Evolutionary conservation across 2,888 invertebrate species (phyloP).

Genomic region (Prosapia bicincta): DNA sequence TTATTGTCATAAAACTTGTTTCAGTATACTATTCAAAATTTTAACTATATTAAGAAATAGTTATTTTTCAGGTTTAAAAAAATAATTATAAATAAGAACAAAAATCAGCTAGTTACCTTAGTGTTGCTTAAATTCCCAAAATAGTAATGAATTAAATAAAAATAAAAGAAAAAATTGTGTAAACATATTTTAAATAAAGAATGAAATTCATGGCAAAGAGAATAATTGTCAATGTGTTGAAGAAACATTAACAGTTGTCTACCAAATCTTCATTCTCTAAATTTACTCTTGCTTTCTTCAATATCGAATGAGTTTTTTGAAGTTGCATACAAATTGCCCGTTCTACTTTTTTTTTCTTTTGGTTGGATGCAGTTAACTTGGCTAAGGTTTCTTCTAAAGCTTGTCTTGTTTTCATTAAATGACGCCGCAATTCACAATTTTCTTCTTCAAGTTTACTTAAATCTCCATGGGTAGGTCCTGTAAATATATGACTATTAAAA

Average conservation of each 20-base stretch:
- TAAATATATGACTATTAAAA: too few species aligned
- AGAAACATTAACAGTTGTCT: neutral
- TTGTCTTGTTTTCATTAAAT: conserved; percentile 65
- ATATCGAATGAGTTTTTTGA: conserved; percentile 72
- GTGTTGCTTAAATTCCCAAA: neutral
- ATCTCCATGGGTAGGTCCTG: conserved; percentile 39
- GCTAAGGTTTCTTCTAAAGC: conserved; percentile 74
- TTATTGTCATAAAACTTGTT: too few species aligned
- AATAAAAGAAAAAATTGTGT: neutral
- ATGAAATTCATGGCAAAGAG: neutral
- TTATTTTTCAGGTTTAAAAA: neutral
- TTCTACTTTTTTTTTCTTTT: conserved; percentile 77
- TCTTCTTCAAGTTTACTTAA: conserved; percentile 55
- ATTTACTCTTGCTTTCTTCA: conserved; percentile 71
- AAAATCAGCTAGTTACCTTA: too few species aligned
- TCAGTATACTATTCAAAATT: too few species aligned
- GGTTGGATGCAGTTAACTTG: conserved; percentile 71
- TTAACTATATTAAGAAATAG: too few species aligned
- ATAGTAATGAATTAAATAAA: neutral
- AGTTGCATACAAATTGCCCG: conserved; percentile 79
- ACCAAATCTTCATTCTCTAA: conserved; percentile 44
- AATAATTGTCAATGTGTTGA: neutral
- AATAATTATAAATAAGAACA: neutral
- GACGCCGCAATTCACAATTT: conserved; percentile 66
- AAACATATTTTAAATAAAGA: neutral